Base-by-base conservation (phyloP, 2,888 invertebrate genomes). In the Operophtera brumata region DNA sequence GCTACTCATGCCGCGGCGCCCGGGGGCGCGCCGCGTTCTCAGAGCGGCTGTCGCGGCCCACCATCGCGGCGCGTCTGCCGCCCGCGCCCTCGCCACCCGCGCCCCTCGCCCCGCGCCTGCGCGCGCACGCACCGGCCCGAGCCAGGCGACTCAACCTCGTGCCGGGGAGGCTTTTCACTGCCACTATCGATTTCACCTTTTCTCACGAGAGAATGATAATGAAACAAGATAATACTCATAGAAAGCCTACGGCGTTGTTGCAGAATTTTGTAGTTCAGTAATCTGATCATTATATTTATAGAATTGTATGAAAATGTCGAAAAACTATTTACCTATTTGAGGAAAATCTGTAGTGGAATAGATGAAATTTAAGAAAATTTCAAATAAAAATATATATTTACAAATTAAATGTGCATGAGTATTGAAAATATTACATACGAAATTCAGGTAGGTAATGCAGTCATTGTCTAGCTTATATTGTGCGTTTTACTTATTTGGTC, bases 21-120 rank as follows among this genome's bases (percentile, higher is more conserved):
- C 84, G 80, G 79, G 84, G 89, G 91, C 91, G 90, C 91, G 90
- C 91, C 89, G 89, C 90, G 86, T 86, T 86, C 86, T 79, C 78
- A 78, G 86, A 86, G 89, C 90, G 90, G 90, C 90, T 91, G 90
- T 87, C 89, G 90, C 91, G 88, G 91, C 86, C 91, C 89, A 87
- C 85, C 88, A 87, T 87, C 86, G 88, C 86, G 87, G 86, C 88
- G 86, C 88, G 86, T 86, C 87, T 88, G 86, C 83, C 84, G 85
- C 80, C 79, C 77, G 77, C 80, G 77, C 77, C 74, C 77, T 70
- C 59, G 70, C 71, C 73, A 7, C 74, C 73, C 77, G 71, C 59
- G 70, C 71, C 73, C 20, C 20, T 2, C 61, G 54, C 62, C 50
- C 55, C 73, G 65, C 75, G 64, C 66, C 61, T 64, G 56, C 70